Percentiles rank a stretch among this genome's conserved stretches.
phyloP scores from a whole-genome alignment of 2,113 vertebrate genomes.

The Zosterops japonicus region DNA sequence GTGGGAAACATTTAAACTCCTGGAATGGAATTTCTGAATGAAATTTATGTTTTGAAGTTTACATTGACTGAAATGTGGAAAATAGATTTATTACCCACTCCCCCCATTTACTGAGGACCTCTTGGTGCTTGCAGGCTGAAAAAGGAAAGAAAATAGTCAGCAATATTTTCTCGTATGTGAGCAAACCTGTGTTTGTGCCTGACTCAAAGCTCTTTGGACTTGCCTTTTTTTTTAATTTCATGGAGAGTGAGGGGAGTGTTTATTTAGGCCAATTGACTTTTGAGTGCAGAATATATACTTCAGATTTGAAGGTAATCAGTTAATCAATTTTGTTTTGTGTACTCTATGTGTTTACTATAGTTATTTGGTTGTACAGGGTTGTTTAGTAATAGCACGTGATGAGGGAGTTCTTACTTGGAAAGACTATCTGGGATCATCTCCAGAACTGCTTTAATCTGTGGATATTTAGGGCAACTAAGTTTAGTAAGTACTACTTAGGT shows the following conservation, averaged over 20 bases:
- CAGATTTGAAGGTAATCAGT: background rate
- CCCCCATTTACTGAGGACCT: background rate
- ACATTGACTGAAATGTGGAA: background rate
- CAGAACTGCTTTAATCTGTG: conserved; percentile 54
- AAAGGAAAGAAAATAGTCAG: background rate
- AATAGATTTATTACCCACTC: background rate
- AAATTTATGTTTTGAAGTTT: background rate
- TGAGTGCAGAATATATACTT: background rate
- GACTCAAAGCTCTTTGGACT: background rate
- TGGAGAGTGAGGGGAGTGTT: background rate
- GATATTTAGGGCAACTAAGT: conserved; percentile 40
- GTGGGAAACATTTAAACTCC: background rate
- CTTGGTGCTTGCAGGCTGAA: background rate
- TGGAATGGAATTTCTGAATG: background rate
- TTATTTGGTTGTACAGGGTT: background rate
- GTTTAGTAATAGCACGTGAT: background rate
- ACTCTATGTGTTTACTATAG: background rate
- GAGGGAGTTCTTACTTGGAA: conserved; percentile 32
- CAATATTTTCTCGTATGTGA: background rate
- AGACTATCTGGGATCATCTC: conserved; percentile 12
- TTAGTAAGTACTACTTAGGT: conserved; percentile 54
- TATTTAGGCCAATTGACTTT: background rate
- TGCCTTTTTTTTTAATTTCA: background rate
- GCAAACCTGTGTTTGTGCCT: background rate
- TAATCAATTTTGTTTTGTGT: background rate